These are phyloP conservation scores for Tetragonula carbonaria DNA, from an alignment of 2,888 invertebrate species.

Conservation along the genomic window DNA sequence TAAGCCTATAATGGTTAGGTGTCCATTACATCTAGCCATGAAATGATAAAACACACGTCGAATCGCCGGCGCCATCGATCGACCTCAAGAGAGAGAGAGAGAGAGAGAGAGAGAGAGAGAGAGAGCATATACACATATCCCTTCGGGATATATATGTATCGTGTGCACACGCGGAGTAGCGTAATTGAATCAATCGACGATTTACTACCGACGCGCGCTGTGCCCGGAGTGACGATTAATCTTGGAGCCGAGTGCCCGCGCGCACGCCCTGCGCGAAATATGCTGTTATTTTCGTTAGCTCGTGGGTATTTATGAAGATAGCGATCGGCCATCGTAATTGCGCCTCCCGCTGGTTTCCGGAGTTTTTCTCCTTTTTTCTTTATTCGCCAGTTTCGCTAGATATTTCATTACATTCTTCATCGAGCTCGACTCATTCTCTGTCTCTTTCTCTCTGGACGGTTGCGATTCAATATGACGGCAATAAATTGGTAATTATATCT, in stretches of 20 bases:
- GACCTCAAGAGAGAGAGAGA: background rate
- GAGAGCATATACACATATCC: conserved; percentile 18
- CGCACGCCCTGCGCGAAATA: conserved; percentile 31
- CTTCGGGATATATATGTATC: conserved; percentile 48
- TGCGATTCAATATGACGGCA: background rate
- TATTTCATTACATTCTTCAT: background rate
- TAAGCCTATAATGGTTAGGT: conserved; percentile 61
- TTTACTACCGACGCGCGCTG: conserved; percentile 58
- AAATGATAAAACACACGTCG: conserved; percentile 62
- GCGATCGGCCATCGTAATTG: conserved; percentile 35
- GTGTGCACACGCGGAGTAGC: conserved; percentile 31
- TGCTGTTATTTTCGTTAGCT: conserved; percentile 57
- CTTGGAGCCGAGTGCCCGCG: conserved; percentile 25
- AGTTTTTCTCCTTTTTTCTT: no score
- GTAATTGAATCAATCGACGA: conserved; percentile 66
- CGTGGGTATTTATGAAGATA: conserved; percentile 54
- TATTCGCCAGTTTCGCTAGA: background rate
- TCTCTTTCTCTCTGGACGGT: background rate
- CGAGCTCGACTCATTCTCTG: background rate
- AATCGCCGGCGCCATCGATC: background rate
- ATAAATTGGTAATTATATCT: background rate
- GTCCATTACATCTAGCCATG: conserved; percentile 64
- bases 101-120: background rate
- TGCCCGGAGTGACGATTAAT: conserved; percentile 62
- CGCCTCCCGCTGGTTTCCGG: conserved; percentile 1